Percentiles rank a stretch among this genome's conserved stretches.
phyloP scores from a whole-genome alignment of 2,888 invertebrate genomes.

The Heliconius ismenius region DNA sequence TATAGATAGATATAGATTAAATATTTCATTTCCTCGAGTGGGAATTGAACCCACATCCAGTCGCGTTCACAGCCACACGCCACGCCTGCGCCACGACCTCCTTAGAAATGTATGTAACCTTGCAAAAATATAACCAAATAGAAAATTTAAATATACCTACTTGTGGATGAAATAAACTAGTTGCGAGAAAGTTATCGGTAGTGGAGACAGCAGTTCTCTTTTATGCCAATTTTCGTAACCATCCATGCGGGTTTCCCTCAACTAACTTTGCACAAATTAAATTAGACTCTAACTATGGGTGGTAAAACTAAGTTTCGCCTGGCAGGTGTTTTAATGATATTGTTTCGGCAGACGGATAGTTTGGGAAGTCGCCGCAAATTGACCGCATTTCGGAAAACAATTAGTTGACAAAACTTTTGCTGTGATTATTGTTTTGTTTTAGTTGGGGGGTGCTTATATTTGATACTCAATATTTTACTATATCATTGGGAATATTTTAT shows the following conservation, averaged over 20 bases:
- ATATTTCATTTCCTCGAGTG: too few species aligned
- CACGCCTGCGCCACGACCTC: too few species aligned
- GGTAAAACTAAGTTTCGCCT: constrained; percentile 34
- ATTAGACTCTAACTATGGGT: constrained; percentile 38
- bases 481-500: neutral
- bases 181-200: constrained; percentile 13
- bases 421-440: constrained; percentile 20
- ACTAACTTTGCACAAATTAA: constrained; percentile 34
- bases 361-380: constrained; percentile 52
- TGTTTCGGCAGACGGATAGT: constrained; percentile 44
- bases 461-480: neutral
- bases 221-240: constrained; percentile 34
- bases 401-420: constrained; percentile 56
- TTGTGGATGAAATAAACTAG: neutral
- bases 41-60: too few species aligned
- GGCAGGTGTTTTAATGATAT: constrained; percentile 37
- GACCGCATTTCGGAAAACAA: constrained; percentile 66
- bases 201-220: constrained; percentile 33
- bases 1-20: too few species aligned
- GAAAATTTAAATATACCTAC: neutral
- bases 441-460: neutral
- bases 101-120: neutral
- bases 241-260: constrained; percentile 30
- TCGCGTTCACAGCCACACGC: too few species aligned
- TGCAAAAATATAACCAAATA: neutral